These are phyloP conservation scores for Danio kyathit DNA, from an alignment of 2,797 vertebrate genomes.

Conservation along the genomic window DNA sequence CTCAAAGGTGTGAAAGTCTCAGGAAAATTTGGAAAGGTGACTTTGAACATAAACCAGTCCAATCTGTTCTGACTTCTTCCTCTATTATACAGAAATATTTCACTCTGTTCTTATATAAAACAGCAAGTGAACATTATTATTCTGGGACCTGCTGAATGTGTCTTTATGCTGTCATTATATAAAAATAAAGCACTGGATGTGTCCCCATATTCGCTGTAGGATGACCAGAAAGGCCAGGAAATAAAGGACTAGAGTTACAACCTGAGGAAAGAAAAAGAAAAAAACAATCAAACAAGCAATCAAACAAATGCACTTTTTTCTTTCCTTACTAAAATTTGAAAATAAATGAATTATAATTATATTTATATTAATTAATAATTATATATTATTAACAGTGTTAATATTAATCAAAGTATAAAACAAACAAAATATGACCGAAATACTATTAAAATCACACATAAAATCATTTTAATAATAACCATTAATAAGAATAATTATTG, in stretches of 20 bases:
- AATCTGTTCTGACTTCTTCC: not conserved
- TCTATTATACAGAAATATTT: not conserved
- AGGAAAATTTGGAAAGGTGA: conserved; percentile 4
- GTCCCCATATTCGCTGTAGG: conserved; percentile 79
- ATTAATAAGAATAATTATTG: no score
- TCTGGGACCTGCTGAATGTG: conserved; percentile 51
- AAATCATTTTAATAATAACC: no score
- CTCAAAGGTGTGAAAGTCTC: conserved; percentile 49
- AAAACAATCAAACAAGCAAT: not conserved
- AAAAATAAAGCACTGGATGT: conserved; percentile 74
- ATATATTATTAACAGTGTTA: no score
- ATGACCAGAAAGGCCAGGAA: conserved; percentile 78
- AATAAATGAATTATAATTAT: no score
- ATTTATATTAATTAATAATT: no score
- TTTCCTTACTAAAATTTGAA: not conserved
- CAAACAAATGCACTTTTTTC: not conserved
- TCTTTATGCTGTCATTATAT: conserved; percentile 66
- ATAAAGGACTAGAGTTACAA: conserved; percentile 78
- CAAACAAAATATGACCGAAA: no score
- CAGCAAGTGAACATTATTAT: not conserved
- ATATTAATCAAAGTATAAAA: no score
- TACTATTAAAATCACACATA: no score
- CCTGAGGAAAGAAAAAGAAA: conserved; percentile 69
- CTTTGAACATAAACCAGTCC: not conserved
- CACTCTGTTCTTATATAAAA: not conserved